Evolutionary conservation across 2,113 vertebrate genomes (phyloP).

Genomic region (Irena cyanogastra): DNA sequence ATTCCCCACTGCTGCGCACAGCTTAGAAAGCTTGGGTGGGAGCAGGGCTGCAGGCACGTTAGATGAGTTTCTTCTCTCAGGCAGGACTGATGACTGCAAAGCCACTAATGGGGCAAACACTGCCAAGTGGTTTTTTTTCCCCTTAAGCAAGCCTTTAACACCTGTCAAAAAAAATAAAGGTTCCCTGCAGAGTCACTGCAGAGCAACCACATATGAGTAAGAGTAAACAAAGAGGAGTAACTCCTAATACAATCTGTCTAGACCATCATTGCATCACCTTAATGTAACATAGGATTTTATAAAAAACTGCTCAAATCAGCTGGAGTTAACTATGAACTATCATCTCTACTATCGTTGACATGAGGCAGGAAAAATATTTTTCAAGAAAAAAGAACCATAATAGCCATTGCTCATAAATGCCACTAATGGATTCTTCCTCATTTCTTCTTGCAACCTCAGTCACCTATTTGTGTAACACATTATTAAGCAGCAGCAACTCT

Average conservation of each 20-base stretch:
- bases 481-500: neutral
- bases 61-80: neutral
- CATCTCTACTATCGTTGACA: neutral
- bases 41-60: neutral
- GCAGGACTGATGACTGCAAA: neutral
- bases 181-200: neutral
- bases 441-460: constrained; percentile 26
- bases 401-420: neutral
- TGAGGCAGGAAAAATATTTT: neutral
- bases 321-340: neutral
- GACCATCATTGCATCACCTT: neutral
- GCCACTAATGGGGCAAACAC: neutral
- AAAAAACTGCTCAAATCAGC: neutral
- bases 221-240: constrained; percentile 20
- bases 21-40: neutral
- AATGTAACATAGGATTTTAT: neutral
- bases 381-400: neutral
- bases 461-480: neutral
- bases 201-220: neutral
- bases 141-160: neutral
- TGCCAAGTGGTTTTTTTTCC: neutral
- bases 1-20: rapidly evolving
- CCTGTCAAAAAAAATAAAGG: neutral
- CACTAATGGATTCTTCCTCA: constrained; percentile 37
- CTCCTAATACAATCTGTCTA: neutral